A percentile compares a stretch with the other conserved stretches of the same genome.
phyloP scores from a whole-genome alignment of 2,888 invertebrate species.

The Plusia festucae region DNA sequence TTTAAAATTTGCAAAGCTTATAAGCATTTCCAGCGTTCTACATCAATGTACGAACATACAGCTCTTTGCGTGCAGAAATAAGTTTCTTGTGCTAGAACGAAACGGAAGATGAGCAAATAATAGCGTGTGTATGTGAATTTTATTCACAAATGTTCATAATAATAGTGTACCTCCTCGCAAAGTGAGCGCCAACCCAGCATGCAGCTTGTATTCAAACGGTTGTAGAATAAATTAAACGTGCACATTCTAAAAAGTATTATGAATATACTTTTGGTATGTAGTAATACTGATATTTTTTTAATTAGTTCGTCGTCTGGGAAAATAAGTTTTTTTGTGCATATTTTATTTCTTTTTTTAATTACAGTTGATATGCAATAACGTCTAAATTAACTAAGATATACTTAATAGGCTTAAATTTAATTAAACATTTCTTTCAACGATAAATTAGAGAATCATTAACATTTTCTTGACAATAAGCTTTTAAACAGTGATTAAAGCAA shows the following conservation, averaged over 20 bases:
- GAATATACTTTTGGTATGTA: no score
- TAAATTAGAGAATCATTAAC: constrained; percentile 4
- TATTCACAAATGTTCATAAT: constrained; percentile 54
- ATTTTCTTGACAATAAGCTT: constrained; percentile 4
- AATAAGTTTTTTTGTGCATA: no score
- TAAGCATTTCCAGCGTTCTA: constrained; percentile 28
- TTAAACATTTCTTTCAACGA: not conserved
- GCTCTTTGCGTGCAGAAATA: constrained; percentile 64
- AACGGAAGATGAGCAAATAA: constrained; percentile 70
- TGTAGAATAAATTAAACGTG: constrained; percentile 2
- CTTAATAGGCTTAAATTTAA: not conserved
- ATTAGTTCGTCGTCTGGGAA: no score
- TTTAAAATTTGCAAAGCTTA: not conserved
- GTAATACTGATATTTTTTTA: not conserved
- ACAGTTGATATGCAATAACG: not conserved
- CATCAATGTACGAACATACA: constrained; percentile 60
- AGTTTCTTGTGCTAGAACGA: constrained; percentile 66
- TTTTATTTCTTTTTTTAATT: not conserved
- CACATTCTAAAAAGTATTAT: not conserved
- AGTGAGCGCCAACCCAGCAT: constrained; percentile 18
- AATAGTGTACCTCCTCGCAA: constrained; percentile 44
- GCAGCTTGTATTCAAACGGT: constrained; percentile 12
- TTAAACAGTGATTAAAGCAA: constrained; percentile 3
- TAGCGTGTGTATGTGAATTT: constrained; percentile 61
- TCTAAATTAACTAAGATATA: not conserved